Base-by-base conservation (phyloP, 2,888 invertebrate genomes). In the Panopea generosa region DNA sequence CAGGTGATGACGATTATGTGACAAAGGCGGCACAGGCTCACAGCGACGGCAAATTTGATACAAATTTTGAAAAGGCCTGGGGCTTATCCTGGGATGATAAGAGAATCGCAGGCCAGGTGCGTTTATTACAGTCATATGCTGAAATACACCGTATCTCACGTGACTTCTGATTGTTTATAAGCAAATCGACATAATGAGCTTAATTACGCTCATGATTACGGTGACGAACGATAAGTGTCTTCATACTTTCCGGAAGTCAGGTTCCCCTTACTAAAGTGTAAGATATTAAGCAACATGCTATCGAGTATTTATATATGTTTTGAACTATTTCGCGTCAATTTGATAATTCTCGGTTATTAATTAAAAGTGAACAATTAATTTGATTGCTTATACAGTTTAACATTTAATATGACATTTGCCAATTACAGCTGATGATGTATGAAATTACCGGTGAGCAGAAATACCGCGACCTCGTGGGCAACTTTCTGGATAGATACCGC, bases 81-180 rank as follows among this genome's bases (percentile, higher is more conserved):
- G 84, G 76, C 0, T 81, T 81, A 57, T 81, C 75, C 24, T 87
- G 87, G 87, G 86, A 87, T 47, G 81, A 82, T 60, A 87, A 87
- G 67, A 49, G 47, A 27, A 82, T 73, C 14, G 84, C 74, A 16
- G 77, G 68, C 18, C 67, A 80, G 72, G 86, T 89, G 57, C 6
- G 9, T 49, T 18, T 9, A 16, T 49, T 49, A 16, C 9, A n/a
- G 49, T 18, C n/a, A n/a, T n/a, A n/a, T n/a, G n/a, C n/a, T n/a
- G n/a, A n/a, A n/a, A n/a, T n/a, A n/a, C n/a, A n/a, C n/a, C n/a
- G n/a, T n/a, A n/a, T n/a, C n/a, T n/a, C n/a, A n/a, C n/a, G n/a
- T n/a, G n/a, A n/a, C n/a, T n/a, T n/a, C n/a, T n/a, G n/a, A n/a
- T n/a, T n/a, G n/a, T n/a, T n/a, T n/a, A n/a, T n/a, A n/a, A n/a